phyloP scores from a whole-genome alignment of 2,113 vertebrate species.

The Spea bombifrons region DNA sequence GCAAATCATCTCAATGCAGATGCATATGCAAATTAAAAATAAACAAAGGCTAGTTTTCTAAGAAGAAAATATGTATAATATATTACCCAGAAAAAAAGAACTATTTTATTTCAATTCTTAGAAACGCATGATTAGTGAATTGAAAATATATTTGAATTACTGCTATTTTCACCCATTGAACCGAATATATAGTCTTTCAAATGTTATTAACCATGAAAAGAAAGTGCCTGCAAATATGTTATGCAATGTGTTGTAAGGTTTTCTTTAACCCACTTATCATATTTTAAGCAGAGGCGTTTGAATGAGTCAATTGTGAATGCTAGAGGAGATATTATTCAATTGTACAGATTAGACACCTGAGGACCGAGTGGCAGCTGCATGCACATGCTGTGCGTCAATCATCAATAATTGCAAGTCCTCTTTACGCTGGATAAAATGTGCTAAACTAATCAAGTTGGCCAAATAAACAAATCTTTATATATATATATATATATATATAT shows the following conservation, averaged over 20 bases:
- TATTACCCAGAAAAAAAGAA: too few species aligned
- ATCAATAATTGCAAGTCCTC: conserved; percentile 20
- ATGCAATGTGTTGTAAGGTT: conserved; percentile 19
- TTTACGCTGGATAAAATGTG: conserved; percentile 11
- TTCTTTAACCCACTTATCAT: conserved; percentile 22
- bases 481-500: background rate
- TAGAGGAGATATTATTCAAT: conserved; percentile 15
- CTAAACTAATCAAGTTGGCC: conserved; percentile 22
- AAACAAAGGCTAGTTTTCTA: too few species aligned
- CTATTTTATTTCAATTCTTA: too few species aligned
- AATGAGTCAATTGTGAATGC: background rate
- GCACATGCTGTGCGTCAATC: conserved; percentile 24
- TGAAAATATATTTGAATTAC: background rate
- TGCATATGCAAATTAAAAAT: too few species aligned
- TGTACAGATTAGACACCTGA: conserved; percentile 35
- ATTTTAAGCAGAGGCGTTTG: conserved; percentile 6
- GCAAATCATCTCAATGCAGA: too few species aligned
- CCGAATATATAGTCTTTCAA: background rate
- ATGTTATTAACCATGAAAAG: background rate
- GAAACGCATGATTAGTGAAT: background rate
- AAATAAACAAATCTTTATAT: background rate
- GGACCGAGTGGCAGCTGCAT: conserved; percentile 13
- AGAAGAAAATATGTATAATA: too few species aligned
- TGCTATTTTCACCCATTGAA: background rate
- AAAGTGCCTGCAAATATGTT: background rate